A percentile compares a stretch with the other conserved stretches of the same genome.
These are phyloP conservation scores for Halcyon chelicuti DNA, from an alignment of 2,797 vertebrate species.

Conservation along the genomic window DNA sequence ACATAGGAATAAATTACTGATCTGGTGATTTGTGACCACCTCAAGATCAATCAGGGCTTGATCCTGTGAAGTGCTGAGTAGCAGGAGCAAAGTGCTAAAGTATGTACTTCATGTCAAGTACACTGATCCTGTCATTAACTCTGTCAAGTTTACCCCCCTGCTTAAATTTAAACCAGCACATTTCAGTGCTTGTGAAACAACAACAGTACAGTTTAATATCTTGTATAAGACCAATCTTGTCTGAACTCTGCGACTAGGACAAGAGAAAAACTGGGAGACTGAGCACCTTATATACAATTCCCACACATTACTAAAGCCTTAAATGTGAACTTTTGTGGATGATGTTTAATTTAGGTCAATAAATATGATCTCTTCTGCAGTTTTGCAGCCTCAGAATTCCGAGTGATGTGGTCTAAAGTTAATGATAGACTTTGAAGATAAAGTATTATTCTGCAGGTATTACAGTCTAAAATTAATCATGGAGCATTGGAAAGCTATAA, in stretches of 20 bases:
- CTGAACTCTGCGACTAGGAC: not conserved
- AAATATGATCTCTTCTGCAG: not conserved
- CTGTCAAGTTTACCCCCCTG: not conserved
- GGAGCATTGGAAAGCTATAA: not conserved
- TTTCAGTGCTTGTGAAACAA: not conserved
- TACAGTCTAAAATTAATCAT: not conserved
- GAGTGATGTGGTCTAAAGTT: not conserved
- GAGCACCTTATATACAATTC: not conserved
- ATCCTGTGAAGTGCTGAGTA: not conserved
- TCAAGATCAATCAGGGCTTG: not conserved
- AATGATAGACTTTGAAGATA: not conserved
- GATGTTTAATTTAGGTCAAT: not conserved
- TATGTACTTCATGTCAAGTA: not conserved
- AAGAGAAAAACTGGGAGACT: not conserved
- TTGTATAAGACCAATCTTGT: rapidly evolving
- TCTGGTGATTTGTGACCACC: not conserved
- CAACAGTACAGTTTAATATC: not conserved
- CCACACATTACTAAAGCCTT: not conserved
- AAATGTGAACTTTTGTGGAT: not conserved
- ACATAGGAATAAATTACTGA: not conserved
- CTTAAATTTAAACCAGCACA: not conserved
- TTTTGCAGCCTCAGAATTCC: not conserved
- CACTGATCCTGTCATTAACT: not conserved
- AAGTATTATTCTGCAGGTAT: not conserved
- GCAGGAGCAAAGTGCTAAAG: not conserved